Percentiles rank a stretch among this genome's conserved stretches.
Conservation (phyloP, 2,888 invertebrate genomes). For the Meteorus colon region DNA sequence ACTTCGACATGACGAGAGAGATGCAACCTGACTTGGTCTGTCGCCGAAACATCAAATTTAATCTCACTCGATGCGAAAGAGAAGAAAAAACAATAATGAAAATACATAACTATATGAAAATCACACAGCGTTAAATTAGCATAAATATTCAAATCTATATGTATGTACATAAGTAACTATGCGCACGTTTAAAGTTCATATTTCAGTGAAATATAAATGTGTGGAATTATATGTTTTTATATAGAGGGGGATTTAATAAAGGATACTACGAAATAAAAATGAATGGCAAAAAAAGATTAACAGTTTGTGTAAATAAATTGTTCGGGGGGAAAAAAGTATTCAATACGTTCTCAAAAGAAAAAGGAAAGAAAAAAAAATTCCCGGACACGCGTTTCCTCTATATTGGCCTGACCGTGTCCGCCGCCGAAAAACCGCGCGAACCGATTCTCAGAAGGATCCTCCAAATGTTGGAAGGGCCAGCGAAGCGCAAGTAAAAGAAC, state of each 20-base stretch:
- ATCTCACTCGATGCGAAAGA: conserved; percentile 2
- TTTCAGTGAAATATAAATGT: neutral
- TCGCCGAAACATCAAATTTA: conserved; percentile 27
- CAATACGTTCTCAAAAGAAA: conserved; percentile 17
- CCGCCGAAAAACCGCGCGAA: conserved; percentile 65
- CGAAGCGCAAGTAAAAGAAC: neutral
- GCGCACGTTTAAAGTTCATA: neutral
- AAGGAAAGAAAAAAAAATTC: conserved; percentile 24
- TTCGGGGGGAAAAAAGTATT: conserved; percentile 23
- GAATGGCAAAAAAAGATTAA: neutral
- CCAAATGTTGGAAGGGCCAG: conserved; percentile 29
- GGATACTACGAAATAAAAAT: conserved; percentile 1
- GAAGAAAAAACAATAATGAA: neutral
- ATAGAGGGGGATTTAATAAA: neutral
- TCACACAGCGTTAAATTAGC: neutral
- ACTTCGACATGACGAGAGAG: neutral
- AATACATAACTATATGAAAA: neutral
- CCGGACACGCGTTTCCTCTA: conserved; percentile 15
- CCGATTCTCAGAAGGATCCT: conserved; percentile 66
- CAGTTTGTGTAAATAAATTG: conserved; percentile 17
- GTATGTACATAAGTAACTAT: neutral
- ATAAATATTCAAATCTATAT: neutral
- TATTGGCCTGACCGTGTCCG: conserved; percentile 38
- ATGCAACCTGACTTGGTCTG: neutral
- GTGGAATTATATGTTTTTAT: neutral